Evolutionary conservation across 2,797 vertebrate species (phyloP).

Genomic region (Oreortyx pictus): DNA sequence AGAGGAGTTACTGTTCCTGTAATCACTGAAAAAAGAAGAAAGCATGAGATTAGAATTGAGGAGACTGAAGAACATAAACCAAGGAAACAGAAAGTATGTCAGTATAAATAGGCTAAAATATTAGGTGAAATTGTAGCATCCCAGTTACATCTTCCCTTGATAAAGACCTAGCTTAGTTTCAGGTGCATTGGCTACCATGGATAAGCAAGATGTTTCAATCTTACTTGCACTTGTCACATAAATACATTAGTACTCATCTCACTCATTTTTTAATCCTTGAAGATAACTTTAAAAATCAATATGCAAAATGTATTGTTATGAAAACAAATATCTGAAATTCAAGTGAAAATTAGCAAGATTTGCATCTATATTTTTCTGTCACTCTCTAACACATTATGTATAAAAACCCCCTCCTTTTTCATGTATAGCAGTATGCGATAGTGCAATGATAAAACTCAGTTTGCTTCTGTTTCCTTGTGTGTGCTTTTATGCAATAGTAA

Average conservation of each 20-base stretch:
- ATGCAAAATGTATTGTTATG: not conserved
- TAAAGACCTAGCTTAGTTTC: not conserved
- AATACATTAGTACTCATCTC: not conserved
- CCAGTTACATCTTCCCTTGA: not conserved
- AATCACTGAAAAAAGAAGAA: not conserved
- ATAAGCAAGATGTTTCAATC: not conserved
- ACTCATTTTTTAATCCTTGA: not conserved
- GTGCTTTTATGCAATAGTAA: not conserved
- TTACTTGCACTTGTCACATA: not conserved
- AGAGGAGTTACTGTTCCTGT: not conserved
- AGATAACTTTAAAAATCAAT: not conserved
- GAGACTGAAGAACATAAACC: not conserved
- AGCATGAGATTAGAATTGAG: not conserved
- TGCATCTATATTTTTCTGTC: not conserved
- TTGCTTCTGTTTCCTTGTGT: not conserved
- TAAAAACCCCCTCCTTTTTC: not conserved
- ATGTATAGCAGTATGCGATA: not conserved
- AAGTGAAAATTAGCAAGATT: not conserved
- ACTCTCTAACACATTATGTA: not conserved
- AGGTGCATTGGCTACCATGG: not conserved
- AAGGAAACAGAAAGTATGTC: not conserved
- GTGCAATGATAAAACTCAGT: not conserved
- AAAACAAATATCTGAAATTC: not conserved
- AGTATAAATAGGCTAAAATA: not conserved
- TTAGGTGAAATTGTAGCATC: fast-evolving